Conservation (phyloP, 2,113 vertebrate genomes). For the Phaethornis superciliosus region DNA sequence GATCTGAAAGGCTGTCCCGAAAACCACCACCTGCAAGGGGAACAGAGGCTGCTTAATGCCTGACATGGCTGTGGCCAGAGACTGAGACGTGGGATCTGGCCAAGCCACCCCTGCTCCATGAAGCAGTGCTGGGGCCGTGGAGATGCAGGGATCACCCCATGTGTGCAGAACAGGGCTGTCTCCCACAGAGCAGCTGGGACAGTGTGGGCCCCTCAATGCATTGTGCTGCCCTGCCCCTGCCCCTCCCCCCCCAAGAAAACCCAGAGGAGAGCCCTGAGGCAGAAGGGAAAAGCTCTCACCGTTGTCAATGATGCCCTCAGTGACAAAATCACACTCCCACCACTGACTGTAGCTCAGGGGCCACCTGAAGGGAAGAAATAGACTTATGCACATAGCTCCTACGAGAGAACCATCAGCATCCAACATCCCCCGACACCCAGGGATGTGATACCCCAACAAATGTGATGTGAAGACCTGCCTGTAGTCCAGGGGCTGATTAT, state of each 20-base stretch:
- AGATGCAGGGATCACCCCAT: not conserved
- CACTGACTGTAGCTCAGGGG: constrained; percentile 90
- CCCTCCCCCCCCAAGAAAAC: not conserved
- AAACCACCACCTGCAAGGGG: constrained; percentile 87
- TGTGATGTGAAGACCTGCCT: constrained; percentile 72
- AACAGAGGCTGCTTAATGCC: not conserved
- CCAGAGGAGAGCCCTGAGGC: not conserved
- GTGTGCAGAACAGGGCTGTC: not conserved
- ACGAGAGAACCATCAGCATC: not conserved
- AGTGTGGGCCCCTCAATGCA: fast-evolving
- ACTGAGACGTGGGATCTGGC: not conserved
- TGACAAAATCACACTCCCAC: constrained; percentile 96
- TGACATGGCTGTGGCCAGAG: not conserved
- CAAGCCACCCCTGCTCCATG: not conserved
- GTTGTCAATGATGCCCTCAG: constrained; percentile 92
- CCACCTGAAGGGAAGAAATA: constrained; percentile 79
- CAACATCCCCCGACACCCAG: fast-evolving
- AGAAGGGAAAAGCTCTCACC: constrained; percentile 68
- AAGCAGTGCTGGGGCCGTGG: not conserved
- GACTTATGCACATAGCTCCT: not conserved
- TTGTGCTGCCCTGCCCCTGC: not conserved
- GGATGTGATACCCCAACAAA: not conserved
- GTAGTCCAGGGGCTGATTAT: constrained; percentile 91
- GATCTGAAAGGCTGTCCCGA: constrained; percentile 92
- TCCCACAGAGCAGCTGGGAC: not conserved